Evolutionary conservation across 1,140 invertebrate genomes (phyloP).

Genomic region (Scaptomyza montana): DNA sequence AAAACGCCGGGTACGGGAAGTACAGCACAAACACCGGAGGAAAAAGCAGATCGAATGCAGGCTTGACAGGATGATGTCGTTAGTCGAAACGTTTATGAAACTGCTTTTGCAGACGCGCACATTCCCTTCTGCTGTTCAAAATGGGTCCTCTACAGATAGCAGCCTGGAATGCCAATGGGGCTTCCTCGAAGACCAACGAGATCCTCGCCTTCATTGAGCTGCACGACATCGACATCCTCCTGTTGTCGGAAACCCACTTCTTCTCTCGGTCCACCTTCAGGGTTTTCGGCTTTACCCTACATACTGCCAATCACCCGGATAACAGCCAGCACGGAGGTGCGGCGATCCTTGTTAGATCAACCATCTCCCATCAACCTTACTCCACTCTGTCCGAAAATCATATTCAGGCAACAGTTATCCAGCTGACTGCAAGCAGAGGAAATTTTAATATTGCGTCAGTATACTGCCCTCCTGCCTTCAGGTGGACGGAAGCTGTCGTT

Average conservation of each 20-base stretch:
- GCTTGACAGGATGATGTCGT: not conserved
- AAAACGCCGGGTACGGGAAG: no score
- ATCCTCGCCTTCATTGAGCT: not conserved
- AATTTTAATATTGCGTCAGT: no score
- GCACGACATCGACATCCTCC: not conserved
- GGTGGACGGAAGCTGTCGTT: no score
- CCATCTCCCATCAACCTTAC: constrained; percentile 7
- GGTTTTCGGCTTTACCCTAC: not conserved
- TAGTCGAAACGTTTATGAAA: not conserved
- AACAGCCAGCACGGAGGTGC: not conserved
- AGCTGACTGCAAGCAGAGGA: no score
- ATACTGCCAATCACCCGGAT: constrained; percentile 1
- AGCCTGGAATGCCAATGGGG: constrained; percentile 2
- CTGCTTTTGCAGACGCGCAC: not conserved
- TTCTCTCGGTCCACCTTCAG: not conserved
- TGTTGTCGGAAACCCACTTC: constrained; percentile 7
- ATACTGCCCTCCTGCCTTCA: no score
- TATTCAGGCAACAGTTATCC: no score
- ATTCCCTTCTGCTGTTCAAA: not conserved
- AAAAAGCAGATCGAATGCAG: no score
- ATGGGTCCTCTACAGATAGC: constrained; percentile 7
- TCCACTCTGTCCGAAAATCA: not conserved
- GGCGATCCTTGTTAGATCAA: not conserved
- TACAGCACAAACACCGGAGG: no score
- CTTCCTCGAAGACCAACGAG: constrained; percentile 1